These are phyloP conservation scores for Sicus ferrugineus DNA, from an alignment of 2,888 invertebrate genomes.

Conservation along the genomic window DNA sequence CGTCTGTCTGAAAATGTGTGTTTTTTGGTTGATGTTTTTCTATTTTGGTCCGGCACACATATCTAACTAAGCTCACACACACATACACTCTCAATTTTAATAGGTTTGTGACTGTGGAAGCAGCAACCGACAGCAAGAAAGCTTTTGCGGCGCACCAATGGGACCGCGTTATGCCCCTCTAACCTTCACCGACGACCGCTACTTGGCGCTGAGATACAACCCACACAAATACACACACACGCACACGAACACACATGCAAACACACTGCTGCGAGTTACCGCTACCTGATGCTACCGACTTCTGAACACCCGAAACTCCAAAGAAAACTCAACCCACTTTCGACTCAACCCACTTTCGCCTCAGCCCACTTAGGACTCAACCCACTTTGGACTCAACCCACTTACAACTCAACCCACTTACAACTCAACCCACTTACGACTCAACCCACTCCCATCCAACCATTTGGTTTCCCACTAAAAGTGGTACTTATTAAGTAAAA, in stretches of 20 bases:
- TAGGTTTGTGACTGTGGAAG: slow-evolving; percentile 19
- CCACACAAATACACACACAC: slow-evolving; percentile 36
- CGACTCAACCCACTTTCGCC: too few relatives aligned
- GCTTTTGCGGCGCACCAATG: slow-evolving; percentile 66
- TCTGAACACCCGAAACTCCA: slow-evolving; percentile 52
- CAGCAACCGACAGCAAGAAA: slow-evolving; percentile 57
- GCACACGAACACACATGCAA: slow-evolving; percentile 31
- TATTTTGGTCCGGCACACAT: not conserved
- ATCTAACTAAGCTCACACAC: slow-evolving; percentile 3
- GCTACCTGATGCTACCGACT: slow-evolving; percentile 35
- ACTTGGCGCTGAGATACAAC: slow-evolving; percentile 34
- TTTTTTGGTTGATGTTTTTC: slow-evolving; percentile 23
- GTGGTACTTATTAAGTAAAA: too few relatives aligned
- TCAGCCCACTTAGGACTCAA: too few relatives aligned
- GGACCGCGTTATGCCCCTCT: slow-evolving; percentile 65
- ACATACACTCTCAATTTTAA: slow-evolving; percentile 26
- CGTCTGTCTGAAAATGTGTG: slow-evolving; percentile 1
- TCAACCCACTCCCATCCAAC: too few relatives aligned
- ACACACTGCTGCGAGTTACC: not conserved
- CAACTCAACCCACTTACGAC: too few relatives aligned
- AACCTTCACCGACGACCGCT: slow-evolving; percentile 40
- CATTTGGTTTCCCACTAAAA: too few relatives aligned
- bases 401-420: too few relatives aligned
- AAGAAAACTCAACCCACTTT: slow-evolving; percentile 58
- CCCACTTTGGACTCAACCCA: too few relatives aligned